Conservation (phyloP, 2,113 vertebrate genomes). For the Serinus canaria region DNA sequence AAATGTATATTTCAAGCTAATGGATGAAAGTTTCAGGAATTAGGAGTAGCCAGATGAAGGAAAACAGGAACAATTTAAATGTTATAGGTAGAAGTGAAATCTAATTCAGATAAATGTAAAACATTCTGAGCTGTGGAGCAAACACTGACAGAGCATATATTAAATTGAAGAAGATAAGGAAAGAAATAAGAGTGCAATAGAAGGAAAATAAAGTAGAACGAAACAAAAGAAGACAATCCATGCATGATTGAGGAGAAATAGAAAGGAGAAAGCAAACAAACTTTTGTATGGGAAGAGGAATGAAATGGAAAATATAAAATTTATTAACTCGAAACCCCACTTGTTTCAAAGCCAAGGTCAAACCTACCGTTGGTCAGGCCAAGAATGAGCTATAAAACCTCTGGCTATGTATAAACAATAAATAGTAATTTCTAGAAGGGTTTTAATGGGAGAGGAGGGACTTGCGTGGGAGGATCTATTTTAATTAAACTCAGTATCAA, state of each 20-base stretch:
- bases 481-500: constrained; percentile 26
- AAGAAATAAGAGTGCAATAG: neutral
- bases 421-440: neutral
- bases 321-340: neutral
- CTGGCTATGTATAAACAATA: neutral
- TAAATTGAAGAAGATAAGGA: neutral
- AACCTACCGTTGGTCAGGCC: neutral
- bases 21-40: neutral
- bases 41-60: neutral
- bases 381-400: neutral
- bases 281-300: neutral
- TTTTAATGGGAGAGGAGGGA: neutral
- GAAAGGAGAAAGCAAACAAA: neutral
- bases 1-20: neutral
- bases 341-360: neutral
- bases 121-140: neutral
- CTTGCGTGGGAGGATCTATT: neutral
- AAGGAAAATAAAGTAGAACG: neutral
- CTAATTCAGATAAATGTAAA: constrained; percentile 22
- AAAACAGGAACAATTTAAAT: neutral
- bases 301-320: neutral
- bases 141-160: neutral
- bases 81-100: neutral
- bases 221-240: neutral
- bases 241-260: neutral